Conservation (phyloP, 2,888 invertebrate species). For the Torymus aiolomorphi region DNA sequence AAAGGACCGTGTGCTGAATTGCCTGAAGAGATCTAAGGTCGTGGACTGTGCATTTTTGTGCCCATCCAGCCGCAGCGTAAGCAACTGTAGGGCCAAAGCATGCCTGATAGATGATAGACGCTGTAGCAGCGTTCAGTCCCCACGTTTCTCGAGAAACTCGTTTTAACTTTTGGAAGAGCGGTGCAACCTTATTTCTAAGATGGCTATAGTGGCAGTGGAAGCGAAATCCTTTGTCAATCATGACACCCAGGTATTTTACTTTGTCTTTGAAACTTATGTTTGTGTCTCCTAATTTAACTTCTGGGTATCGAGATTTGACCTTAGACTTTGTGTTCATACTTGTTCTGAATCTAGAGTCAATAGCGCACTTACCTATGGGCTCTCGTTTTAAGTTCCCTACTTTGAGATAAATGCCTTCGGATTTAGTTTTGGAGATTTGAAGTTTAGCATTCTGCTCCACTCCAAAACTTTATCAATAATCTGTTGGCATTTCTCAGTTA, state of each 20-base stretch:
- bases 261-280: background rate
- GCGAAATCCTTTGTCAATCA: conserved; percentile 27
- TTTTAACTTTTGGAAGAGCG: background rate
- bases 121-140: conserved; percentile 26
- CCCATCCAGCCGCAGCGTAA: conserved; percentile 54
- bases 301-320: background rate
- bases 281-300: background rate
- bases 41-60: background rate
- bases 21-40: too few relatives aligned
- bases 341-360: background rate
- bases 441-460: conserved; percentile 38
- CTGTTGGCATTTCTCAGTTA: background rate
- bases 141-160: conserved; percentile 41
- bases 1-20: too few relatives aligned
- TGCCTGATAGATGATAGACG: conserved; percentile 42
- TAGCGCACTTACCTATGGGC: background rate
- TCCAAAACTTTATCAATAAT: background rate
- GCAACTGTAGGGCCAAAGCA: conserved; percentile 48
- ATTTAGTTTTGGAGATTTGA: conserved; percentile 37
- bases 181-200: background rate
- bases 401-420: too few relatives aligned
- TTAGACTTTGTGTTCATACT: background rate
- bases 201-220: conserved; percentile 35
- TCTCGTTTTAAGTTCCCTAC: background rate
- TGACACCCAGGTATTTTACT: conserved; percentile 48